phyloP scores from a whole-genome alignment of 2,113 vertebrate genomes.

The Lophura nycthemera region DNA sequence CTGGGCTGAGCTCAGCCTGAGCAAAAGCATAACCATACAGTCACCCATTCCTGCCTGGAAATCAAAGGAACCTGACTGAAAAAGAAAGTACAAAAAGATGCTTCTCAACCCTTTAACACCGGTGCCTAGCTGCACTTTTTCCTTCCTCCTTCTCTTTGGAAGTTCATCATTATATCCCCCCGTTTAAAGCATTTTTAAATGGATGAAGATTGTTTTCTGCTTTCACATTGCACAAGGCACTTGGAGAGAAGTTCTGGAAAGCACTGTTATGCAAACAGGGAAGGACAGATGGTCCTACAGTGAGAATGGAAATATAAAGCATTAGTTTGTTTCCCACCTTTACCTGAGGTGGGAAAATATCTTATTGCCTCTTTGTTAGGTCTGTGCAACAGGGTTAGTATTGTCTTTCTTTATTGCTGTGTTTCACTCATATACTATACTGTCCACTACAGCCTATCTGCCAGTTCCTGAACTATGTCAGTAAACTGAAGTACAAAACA shows the following conservation, averaged over 20 bases:
- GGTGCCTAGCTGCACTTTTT: fast-evolving
- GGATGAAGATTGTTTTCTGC: neutral
- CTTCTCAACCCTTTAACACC: neutral
- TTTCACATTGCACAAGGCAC: neutral
- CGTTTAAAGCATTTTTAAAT: neutral
- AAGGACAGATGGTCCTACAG: neutral
- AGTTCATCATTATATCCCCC: neutral
- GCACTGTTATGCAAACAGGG: neutral
- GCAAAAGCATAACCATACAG: neutral
- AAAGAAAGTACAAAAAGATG: neutral
- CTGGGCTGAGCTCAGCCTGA: neutral
- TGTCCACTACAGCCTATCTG: neutral
- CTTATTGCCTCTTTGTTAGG: neutral
- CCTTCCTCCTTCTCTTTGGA: neutral
- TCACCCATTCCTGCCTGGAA: neutral
- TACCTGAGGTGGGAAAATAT: neutral
- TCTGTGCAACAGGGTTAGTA: neutral
- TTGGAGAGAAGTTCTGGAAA: neutral
- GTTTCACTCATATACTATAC: neutral
- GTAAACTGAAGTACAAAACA: neutral
- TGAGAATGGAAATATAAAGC: neutral
- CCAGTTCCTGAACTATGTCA: neutral
- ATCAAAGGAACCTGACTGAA: neutral
- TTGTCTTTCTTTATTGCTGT: neutral
- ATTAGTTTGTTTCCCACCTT: neutral